Percentiles rank a stretch among this genome's conserved stretches.
Conservation (phyloP, 1,140 invertebrate species). For the Popillia japonica region DNA sequence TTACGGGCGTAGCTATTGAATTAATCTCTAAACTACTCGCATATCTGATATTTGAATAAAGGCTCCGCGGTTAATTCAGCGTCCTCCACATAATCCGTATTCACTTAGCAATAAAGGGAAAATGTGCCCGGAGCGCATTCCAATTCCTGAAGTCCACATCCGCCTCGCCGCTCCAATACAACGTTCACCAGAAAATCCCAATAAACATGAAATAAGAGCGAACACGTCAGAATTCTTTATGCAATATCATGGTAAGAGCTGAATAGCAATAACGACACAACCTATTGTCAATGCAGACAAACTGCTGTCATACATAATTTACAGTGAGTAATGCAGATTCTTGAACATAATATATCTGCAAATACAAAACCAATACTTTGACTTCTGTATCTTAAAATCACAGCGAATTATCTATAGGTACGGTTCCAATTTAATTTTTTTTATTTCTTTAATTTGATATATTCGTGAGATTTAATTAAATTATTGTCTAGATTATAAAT, state of each 20-base stretch:
- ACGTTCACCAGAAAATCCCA: conserved; percentile 23
- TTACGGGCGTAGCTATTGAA: neutral
- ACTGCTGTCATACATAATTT: conserved; percentile 29
- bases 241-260: conserved; percentile 22
- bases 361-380: neutral
- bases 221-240: conserved; percentile 18
- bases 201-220: conserved; percentile 35
- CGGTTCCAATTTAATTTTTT: no score
- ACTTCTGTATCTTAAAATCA: neutral
- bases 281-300: neutral
- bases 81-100: neutral
- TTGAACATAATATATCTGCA: neutral
- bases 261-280: neutral
- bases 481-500: no score
- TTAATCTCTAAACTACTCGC: neutral
- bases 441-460: no score
- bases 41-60: neutral
- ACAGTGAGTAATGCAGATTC: neutral
- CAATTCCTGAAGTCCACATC: conserved; percentile 6
- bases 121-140: neutral
- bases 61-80: neutral
- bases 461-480: no score
- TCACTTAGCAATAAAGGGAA: conserved; percentile 14
- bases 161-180: conserved; percentile 7
- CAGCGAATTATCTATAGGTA: neutral